Conservation (phyloP, 2,113 vertebrate genomes). For the Oceanites oceanicus region DNA sequence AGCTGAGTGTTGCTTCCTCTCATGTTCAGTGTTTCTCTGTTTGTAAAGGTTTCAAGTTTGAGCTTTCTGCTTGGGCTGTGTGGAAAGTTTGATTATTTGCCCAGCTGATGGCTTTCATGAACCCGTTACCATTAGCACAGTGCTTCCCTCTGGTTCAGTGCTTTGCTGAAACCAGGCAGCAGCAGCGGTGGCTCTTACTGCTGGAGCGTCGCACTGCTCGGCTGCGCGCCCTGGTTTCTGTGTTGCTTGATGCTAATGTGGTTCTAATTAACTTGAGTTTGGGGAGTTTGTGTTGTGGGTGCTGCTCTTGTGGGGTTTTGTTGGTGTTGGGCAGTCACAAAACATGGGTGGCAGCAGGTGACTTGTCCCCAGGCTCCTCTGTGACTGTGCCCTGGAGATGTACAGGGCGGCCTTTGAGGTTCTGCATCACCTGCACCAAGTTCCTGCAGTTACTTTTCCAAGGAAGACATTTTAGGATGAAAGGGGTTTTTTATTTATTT, state of each 20-base stretch:
- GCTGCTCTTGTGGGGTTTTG: not conserved
- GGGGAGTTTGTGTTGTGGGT: not conserved
- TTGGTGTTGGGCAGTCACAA: not conserved
- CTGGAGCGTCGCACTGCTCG: not conserved
- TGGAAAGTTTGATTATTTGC: not conserved
- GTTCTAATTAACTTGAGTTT: not conserved
- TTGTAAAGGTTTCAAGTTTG: not conserved
- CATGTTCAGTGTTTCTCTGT: not conserved
- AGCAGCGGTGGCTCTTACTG: not conserved
- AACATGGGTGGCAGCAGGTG: not conserved
- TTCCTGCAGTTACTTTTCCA: not conserved
- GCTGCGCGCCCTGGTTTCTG: not conserved
- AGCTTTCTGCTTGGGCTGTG: not conserved
- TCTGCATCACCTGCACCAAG: not conserved
- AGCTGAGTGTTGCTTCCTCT: not conserved
- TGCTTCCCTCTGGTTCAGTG: not conserved
- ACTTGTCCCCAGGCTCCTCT: not conserved
- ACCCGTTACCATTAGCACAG: rapidly evolving
- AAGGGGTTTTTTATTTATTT: not conserved
- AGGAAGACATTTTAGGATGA: not conserved
- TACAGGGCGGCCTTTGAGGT: not conserved
- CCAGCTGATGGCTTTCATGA: not conserved
- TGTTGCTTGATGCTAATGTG: not conserved
- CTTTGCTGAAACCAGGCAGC: not conserved
- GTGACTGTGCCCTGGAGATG: not conserved